Conservation (phyloP, 1,140 invertebrate species). For the Zaprionus camerounensis region DNA sequence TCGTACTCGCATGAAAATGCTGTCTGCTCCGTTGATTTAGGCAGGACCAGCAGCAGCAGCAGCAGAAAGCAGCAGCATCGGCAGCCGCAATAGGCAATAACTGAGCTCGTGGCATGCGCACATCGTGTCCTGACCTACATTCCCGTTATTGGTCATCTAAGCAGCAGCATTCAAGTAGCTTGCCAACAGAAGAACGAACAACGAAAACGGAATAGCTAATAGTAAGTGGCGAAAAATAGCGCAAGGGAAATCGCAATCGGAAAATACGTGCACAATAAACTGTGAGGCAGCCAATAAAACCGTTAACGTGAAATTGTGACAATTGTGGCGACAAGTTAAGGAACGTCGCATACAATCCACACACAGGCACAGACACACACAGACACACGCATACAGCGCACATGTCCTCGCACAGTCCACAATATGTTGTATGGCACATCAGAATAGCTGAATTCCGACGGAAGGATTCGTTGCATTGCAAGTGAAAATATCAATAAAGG, state of each 20-base stretch:
- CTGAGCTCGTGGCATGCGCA: slow-evolving; percentile 65
- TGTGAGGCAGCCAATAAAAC: slow-evolving; percentile 1
- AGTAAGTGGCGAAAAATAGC: slow-evolving; percentile 7
- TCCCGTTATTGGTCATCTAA: slow-evolving; percentile 76
- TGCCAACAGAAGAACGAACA: slow-evolving; percentile 8
- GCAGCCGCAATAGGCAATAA: not conserved
- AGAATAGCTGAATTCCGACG: not conserved
- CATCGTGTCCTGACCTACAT: slow-evolving; percentile 73
- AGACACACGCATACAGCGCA: not conserved
- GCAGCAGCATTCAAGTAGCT: slow-evolving; percentile 52
- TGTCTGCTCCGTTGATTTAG: slow-evolving; percentile 11
- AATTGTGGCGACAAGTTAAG: slow-evolving; percentile 1
- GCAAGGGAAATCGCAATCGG: slow-evolving; percentile 1
- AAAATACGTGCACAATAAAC: not conserved
- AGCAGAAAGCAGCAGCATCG: not conserved
- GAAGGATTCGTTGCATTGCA: not conserved
- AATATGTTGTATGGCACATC: slow-evolving; percentile 18
- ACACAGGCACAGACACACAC: not conserved
- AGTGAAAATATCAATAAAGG: slow-evolving; percentile 1
- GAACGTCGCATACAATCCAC: slow-evolving; percentile 1
- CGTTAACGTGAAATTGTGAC: not conserved
- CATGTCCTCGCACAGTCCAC: slow-evolving; percentile 19
- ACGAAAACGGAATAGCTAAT: slow-evolving; percentile 27
- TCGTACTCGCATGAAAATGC: slow-evolving; percentile 1
- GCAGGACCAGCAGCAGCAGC: slow-evolving; percentile 2